phyloP scores from a whole-genome alignment of 2,113 vertebrate genomes.

The zebrafish (Danio rerio) region DNA sequence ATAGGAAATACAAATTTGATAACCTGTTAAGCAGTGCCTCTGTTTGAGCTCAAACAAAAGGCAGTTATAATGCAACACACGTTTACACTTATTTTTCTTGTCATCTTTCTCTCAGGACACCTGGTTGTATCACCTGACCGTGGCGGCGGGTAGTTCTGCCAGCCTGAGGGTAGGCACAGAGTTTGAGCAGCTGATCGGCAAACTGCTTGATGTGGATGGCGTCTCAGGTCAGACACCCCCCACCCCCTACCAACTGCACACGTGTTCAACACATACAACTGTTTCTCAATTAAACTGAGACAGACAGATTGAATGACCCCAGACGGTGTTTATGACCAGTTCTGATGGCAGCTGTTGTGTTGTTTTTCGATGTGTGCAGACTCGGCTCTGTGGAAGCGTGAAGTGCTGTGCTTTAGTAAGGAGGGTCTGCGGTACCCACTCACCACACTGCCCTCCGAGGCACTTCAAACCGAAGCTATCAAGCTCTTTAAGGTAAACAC shows the following conservation, averaged over 20 bases:
- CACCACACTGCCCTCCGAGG: constrained; percentile 87
- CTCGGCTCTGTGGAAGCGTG: constrained; percentile 84
- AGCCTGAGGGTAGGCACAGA: constrained; percentile 83
- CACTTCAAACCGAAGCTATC: constrained; percentile 89
- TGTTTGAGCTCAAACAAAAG: no score
- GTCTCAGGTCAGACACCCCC: constrained; percentile 78
- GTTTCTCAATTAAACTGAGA: constrained; percentile 40
- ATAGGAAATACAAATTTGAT: no score
- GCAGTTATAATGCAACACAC: no score
- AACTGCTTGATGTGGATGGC: constrained; percentile 85
- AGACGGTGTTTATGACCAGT: constrained; percentile 65
- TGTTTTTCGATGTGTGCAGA: constrained; percentile 72
- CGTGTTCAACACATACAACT: background rate
- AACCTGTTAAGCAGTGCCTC: no score
- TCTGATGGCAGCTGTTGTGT: constrained; percentile 61
- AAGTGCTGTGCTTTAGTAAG: constrained; percentile 84
- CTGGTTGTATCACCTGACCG: constrained; percentile 87
- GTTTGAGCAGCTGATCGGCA: constrained; percentile 84
- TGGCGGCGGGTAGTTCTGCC: constrained; percentile 82
- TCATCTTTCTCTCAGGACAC: constrained; percentile 75
- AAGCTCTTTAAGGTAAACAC: constrained; percentile 87
- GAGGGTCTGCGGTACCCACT: constrained; percentile 83
- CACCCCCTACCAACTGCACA: background rate
- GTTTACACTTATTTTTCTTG: no score
- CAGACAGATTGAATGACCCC: constrained; percentile 48